Conservation (phyloP, 2,888 invertebrate species). For the Agonopterix arenella region DNA sequence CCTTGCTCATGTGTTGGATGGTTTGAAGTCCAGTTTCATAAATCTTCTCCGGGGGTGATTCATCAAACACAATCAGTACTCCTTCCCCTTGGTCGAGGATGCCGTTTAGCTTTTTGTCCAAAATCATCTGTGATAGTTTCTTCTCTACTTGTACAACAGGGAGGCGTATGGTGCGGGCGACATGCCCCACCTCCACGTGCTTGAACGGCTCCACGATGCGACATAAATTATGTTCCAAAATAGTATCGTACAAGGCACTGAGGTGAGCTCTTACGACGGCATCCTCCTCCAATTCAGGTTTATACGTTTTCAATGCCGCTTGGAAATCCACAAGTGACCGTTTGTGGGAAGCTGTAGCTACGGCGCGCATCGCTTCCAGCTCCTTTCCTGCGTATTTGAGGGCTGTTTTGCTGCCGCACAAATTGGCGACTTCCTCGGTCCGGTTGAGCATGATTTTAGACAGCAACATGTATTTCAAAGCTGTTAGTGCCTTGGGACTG, state of each 20-base stretch:
- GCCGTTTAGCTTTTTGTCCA: slow-evolving; percentile 98
- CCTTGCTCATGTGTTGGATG: slow-evolving; percentile 99
- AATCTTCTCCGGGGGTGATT: slow-evolving; percentile 95
- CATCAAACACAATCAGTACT: slow-evolving; percentile 98
- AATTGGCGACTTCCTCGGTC: slow-evolving; percentile 96
- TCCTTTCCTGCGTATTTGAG: slow-evolving; percentile 97
- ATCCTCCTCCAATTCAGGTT: slow-evolving; percentile 94
- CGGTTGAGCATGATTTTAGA: slow-evolving; percentile 99
- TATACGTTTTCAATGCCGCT: slow-evolving; percentile 89
- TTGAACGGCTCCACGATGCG: slow-evolving; percentile 99
- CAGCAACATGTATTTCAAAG: slow-evolving; percentile 99
- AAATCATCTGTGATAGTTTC: slow-evolving; percentile 99
- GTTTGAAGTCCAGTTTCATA: slow-evolving; percentile 98
- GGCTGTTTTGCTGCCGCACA: slow-evolving; percentile 97
- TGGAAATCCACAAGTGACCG: slow-evolving; percentile 98
- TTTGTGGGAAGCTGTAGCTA: slow-evolving; percentile 97
- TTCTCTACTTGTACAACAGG: slow-evolving; percentile 96
- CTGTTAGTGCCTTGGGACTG: slow-evolving; percentile 91
- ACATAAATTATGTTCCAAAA: slow-evolving; percentile 99
- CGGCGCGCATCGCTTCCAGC: slow-evolving; percentile 98
- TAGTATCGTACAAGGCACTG: slow-evolving; percentile 97
- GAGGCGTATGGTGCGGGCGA: slow-evolving; percentile 93
- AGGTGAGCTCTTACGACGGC: slow-evolving; percentile 98
- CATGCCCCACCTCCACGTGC: slow-evolving; percentile 94
- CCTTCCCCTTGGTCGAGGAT: slow-evolving; percentile 99